A percentile compares a stretch with the other conserved stretches of the same genome.
These are phyloP conservation scores for Salarias fasciatus DNA, from an alignment of 2,797 vertebrate species.

Conservation along the genomic window DNA sequence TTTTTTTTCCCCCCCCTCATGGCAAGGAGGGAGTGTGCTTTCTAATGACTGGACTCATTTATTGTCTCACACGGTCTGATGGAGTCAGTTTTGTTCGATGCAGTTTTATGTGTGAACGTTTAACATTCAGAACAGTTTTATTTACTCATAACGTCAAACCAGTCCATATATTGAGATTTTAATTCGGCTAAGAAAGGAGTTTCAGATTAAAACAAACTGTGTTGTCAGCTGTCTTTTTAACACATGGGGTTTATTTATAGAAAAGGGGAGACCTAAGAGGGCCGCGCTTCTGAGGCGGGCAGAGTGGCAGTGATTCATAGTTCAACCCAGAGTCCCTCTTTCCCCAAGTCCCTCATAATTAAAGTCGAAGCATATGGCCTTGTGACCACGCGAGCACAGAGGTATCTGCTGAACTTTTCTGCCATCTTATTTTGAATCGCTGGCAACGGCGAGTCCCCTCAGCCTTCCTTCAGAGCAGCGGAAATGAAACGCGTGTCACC, in stretches of 20 bases:
- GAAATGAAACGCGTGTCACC: slow-evolving; percentile 77
- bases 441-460: slow-evolving; percentile 46
- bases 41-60: too few species aligned
- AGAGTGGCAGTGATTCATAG: slow-evolving; percentile 81
- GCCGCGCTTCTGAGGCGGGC: slow-evolving; percentile 57
- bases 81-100: too few species aligned
- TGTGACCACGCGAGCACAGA: slow-evolving; percentile 74
- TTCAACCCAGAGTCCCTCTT: slow-evolving; percentile 73
- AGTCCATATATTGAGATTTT: slow-evolving; percentile 19
- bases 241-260: slow-evolving; percentile 52
- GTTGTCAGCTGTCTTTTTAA: slow-evolving; percentile 44
- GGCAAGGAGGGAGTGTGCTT: too few species aligned
- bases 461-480: slow-evolving; percentile 51
- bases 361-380: slow-evolving; percentile 83
- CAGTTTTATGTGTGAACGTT: too few species aligned
- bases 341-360: slow-evolving; percentile 87
- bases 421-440: slow-evolving; percentile 57
- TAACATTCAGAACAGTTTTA: too few species aligned
- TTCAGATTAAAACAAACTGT: slow-evolving; percentile 31
- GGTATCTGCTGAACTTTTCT: slow-evolving; percentile 64
- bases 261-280: slow-evolving; percentile 38
- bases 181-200: slow-evolving; percentile 15
- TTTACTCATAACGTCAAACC: too few species aligned
- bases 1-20: too few species aligned
- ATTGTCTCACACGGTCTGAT: too few species aligned